A percentile compares a stretch with the other conserved stretches of the same genome.
Conservation (phyloP, 2,113 vertebrate species). For the Cephalopholis sonnerati region DNA sequence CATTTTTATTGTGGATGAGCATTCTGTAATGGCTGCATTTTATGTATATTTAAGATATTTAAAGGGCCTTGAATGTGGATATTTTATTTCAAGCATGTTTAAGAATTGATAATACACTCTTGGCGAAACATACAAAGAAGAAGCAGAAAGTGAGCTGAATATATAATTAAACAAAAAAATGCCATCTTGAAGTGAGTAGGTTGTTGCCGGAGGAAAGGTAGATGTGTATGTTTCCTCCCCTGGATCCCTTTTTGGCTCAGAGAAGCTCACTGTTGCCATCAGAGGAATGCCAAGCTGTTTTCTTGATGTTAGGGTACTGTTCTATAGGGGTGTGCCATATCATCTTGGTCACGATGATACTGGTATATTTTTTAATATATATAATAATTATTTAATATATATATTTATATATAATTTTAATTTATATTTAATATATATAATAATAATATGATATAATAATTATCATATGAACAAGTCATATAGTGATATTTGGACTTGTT, state of each 20-base stretch:
- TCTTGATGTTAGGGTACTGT: conserved; percentile 1
- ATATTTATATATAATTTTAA: too few species aligned
- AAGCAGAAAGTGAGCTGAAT: neutral
- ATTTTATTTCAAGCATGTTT: neutral
- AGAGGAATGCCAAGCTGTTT: conserved; percentile 12
- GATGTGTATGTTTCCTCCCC: neutral
- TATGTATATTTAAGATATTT: neutral
- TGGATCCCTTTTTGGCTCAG: neutral
- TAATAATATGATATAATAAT: too few species aligned
- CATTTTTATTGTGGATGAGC: neutral
- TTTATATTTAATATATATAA: too few species aligned
- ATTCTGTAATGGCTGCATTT: neutral
- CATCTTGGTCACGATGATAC: too few species aligned
- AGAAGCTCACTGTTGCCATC: conserved; percentile 6
- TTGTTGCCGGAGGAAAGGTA: neutral
- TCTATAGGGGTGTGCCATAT: neutral
- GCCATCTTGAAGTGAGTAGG: conserved; percentile 1
- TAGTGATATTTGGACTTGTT: too few species aligned
- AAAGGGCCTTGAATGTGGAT: neutral
- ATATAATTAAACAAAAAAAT: neutral
- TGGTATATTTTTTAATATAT: too few species aligned
- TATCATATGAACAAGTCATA: too few species aligned
- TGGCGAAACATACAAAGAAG: neutral
- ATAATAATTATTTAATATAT: too few species aligned
- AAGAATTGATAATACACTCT: neutral